Evolutionary conservation across 2,797 vertebrate species (phyloP), one percentile per base, ranked within the genome.

Genomic region (Argentina silus): DNA sequence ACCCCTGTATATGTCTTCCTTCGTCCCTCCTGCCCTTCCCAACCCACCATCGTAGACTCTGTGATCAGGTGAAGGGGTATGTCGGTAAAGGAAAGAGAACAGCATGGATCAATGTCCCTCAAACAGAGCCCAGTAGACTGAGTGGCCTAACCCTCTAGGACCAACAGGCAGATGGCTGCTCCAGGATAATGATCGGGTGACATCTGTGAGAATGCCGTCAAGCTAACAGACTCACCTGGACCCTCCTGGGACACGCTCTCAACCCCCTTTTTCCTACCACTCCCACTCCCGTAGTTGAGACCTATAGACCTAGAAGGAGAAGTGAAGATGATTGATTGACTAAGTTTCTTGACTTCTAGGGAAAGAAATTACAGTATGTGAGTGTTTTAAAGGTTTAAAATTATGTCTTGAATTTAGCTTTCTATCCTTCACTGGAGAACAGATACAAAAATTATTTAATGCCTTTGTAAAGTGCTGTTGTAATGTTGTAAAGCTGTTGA

Each of bases 151-250:
- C 81, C 89, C 87, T 83, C 85, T 62, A 73, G 91, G 88, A 84
- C 74, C 81, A 75, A 59, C 78, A 90, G 88, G 87, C 86, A 95
- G 91, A 90, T 92, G 91, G 91, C 78, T 76, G 83, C 73, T 81
- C 70, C 86, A 75, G 84, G 77, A 87, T 87, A 81, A 85, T 90
- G 87, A 90, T 89, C 90, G 89, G 84, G 87, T 72, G 91, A 90
- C 90, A 92, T 92, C 90, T 93, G 90, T 83, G 79, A 73, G 85
- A 82, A 87, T 83, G 91, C 78, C 71, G 17, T 86, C 91, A 89
- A 79, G 87, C 83, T 84, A 78, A 89, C 86, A 85, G 84, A 82
- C 85, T 88, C 91, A 89, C 87, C 84, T 83, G 81, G 81, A 84
- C 83, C 78, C 82, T 90, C 70, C 79, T 63, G 87, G 88, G 83